These are phyloP conservation scores for Argyra leucocephala DNA, from an alignment of 2,888 invertebrate genomes.

Conservation along the genomic window DNA sequence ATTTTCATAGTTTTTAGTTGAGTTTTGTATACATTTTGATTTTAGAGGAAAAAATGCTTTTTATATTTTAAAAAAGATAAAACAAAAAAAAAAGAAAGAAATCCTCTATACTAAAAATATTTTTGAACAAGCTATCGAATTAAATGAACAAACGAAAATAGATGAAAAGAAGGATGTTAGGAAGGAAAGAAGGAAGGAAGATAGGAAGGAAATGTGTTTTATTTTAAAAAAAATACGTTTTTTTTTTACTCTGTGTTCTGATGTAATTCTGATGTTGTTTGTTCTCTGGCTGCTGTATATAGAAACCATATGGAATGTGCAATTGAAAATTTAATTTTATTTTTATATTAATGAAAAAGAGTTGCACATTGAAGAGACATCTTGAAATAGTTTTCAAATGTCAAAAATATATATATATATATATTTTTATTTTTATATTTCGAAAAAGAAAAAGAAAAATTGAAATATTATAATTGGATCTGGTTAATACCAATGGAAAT, in stretches of 20 bases:
- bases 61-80: neutral
- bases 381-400: neutral
- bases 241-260: neutral
- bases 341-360: neutral
- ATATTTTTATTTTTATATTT: no score
- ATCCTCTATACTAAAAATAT: neutral
- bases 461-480: neutral
- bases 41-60: no score
- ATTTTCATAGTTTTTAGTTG: neutral
- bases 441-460: neutral
- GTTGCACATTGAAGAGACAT: constrained; percentile 6
- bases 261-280: no score
- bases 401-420: neutral
- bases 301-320: neutral
- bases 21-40: neutral
- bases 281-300: neutral
- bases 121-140: neutral
- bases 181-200: constrained; percentile 1
- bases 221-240: neutral
- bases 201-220: constrained; percentile 1
- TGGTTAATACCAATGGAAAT: neutral
- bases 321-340: neutral
- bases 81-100: neutral
- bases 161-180: neutral
- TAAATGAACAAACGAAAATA: neutral